Percentiles rank a stretch among this genome's conserved stretches.
These are phyloP conservation scores for Megastigmus dorsalis DNA, from an alignment of 2,888 invertebrate species.

Conservation along the genomic window DNA sequence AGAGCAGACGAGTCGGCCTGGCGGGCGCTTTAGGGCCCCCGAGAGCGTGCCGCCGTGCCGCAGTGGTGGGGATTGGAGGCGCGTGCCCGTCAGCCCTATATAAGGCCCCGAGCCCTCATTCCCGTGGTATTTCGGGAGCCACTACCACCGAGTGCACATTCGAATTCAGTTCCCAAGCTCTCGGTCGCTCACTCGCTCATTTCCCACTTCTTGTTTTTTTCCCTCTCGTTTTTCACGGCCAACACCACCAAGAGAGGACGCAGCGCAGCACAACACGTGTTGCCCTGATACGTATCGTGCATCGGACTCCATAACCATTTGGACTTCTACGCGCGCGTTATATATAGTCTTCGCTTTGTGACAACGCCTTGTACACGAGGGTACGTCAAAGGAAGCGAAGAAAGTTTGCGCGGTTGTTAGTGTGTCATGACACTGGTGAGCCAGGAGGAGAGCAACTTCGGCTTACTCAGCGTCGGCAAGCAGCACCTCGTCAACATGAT, in stretches of 20 bases:
- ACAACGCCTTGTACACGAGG: too few relatives aligned
- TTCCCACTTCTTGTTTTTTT: slow-evolving; percentile 35
- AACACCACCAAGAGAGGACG: too few relatives aligned
- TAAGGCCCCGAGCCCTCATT: slow-evolving; percentile 72
- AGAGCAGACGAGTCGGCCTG: slow-evolving; percentile 37
- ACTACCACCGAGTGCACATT: slow-evolving; percentile 66
- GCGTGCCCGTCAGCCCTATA: slow-evolving; percentile 76
- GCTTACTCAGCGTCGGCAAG: slow-evolving; percentile 20
- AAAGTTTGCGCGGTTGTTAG: slow-evolving; percentile 9
- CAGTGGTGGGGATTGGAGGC: slow-evolving; percentile 78
- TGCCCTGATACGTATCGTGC: too few relatives aligned
- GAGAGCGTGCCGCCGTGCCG: slow-evolving; percentile 55
- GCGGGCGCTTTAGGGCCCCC: slow-evolving; percentile 59
- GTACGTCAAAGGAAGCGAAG: too few relatives aligned
- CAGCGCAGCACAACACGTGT: too few relatives aligned
- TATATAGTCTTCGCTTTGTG: too few relatives aligned
- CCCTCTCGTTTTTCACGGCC: not conserved
- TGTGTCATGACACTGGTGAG: slow-evolving; percentile 73
- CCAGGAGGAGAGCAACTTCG: slow-evolving; percentile 58
- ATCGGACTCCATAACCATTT: too few relatives aligned
- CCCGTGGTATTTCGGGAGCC: slow-evolving; percentile 74
- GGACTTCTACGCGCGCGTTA: too few relatives aligned
- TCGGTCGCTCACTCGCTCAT: slow-evolving; percentile 1
- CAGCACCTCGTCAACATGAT: slow-evolving; percentile 66
- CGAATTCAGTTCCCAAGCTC: slow-evolving; percentile 15